Evolutionary conservation across 2,888 invertebrate genomes (phyloP).

Genomic region (Aleiodes testaceus): DNA sequence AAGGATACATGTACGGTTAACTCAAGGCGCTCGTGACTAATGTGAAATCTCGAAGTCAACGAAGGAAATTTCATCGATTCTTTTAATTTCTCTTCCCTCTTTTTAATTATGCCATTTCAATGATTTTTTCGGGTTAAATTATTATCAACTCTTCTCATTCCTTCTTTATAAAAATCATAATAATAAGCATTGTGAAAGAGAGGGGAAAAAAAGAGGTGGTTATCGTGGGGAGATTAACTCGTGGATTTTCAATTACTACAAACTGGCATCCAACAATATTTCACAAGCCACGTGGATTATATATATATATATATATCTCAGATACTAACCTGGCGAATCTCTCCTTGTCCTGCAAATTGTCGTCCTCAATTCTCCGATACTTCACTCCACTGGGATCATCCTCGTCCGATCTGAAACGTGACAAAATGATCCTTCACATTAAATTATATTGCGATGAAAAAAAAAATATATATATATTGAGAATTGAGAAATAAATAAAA

Average conservation of each 20-base stretch:
- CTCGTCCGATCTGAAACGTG: slow-evolving; percentile 84
- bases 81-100: slow-evolving; percentile 13
- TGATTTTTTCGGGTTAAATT: too few species aligned
- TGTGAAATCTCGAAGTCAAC: slow-evolving; percentile 47
- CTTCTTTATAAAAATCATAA: not conserved
- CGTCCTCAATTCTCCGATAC: slow-evolving; percentile 93
- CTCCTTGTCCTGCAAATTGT: slow-evolving; percentile 96
- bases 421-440: slow-evolving; percentile 37
- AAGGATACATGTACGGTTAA: slow-evolving; percentile 27
- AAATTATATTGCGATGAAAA: slow-evolving; percentile 19
- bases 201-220: slow-evolving; percentile 9
- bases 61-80: slow-evolving; percentile 42
- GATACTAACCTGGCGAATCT: slow-evolving; percentile 91
- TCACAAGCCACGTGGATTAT: slow-evolving; percentile 7
- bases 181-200: slow-evolving; percentile 1
- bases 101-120: slow-evolving; percentile 15
- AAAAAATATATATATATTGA: not conserved
- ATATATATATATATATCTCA: slow-evolving; percentile 44
- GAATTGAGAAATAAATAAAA: slow-evolving; percentile 8
- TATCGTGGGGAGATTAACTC: slow-evolving; percentile 22
- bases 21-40: slow-evolving; percentile 50
- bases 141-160: too few species aligned
- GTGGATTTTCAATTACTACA: slow-evolving; percentile 41
- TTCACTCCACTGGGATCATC: slow-evolving; percentile 89
- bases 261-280: slow-evolving; percentile 8